Conservation (phyloP, 2,113 vertebrate species). For the Marmota flaviventris region DNA sequence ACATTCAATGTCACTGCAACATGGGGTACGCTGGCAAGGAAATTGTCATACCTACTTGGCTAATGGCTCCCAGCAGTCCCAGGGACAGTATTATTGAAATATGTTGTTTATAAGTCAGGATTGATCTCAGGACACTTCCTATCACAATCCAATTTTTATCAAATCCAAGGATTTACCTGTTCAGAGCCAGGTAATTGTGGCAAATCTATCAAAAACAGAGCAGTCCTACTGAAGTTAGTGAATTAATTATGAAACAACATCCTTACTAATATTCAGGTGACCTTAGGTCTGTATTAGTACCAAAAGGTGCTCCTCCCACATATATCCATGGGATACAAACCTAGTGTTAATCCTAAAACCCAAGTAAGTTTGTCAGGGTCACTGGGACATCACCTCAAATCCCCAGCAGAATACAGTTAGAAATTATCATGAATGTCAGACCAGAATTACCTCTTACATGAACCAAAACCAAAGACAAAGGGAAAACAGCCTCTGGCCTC, state of each 20-base stretch:
- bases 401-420: background rate
- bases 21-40: too few species aligned
- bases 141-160: slow-evolving; percentile 32
- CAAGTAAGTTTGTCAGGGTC: slow-evolving; percentile 7
- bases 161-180: background rate
- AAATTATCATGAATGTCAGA: background rate
- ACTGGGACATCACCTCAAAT: background rate
- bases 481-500: background rate
- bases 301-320: background rate
- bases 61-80: too few species aligned
- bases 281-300: background rate
- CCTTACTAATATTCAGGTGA: background rate
- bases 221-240: background rate
- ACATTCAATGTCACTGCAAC: too few species aligned
- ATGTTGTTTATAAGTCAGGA: background rate
- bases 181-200: background rate
- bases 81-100: background rate
- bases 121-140: background rate
- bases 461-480: background rate
- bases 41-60: too few species aligned
- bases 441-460: background rate
- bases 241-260: background rate
- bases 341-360: background rate
- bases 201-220: background rate
- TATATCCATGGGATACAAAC: background rate